phyloP scores from a whole-genome alignment of 1,140 invertebrate species.

The Mesaphorura yosii region DNA sequence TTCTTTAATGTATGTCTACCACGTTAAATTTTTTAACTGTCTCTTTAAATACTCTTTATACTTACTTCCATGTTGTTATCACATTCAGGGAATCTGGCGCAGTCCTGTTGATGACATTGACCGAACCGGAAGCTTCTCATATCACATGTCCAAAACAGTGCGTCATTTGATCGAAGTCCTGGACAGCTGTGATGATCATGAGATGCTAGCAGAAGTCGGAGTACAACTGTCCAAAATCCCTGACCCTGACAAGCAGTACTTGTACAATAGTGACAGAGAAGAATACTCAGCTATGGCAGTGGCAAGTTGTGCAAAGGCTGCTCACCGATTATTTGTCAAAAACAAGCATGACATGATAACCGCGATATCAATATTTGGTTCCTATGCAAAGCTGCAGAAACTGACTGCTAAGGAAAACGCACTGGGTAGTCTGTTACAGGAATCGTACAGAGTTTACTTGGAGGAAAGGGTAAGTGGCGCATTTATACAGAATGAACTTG shows the following conservation, averaged over 20 bases:
- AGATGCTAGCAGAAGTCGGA: conserved; percentile 65
- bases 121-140: conserved; percentile 76
- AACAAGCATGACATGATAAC: not conserved
- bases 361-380: not conserved
- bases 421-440: not conserved
- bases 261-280: conserved; percentile 64
- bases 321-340: not conserved
- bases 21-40: conserved; percentile 5
- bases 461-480: no score
- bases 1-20: conserved; percentile 75
- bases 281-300: conserved; percentile 62
- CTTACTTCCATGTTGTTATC: conserved; percentile 13
- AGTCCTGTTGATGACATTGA: conserved; percentile 82
- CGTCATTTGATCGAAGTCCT: conserved; percentile 68
- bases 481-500: no score
- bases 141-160: conserved; percentile 77
- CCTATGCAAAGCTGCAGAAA: not conserved
- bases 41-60: not conserved
- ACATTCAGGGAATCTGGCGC: conserved; percentile 68
- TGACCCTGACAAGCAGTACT: conserved; percentile 69
- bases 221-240: conserved; percentile 64
- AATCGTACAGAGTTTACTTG: not conserved
- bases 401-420: not conserved
- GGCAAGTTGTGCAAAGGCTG: conserved; percentile 50
- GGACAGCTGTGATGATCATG: conserved; percentile 62